phyloP scores from a whole-genome alignment of 2,113 vertebrate species.

The Gracilinanus agilis region DNA sequence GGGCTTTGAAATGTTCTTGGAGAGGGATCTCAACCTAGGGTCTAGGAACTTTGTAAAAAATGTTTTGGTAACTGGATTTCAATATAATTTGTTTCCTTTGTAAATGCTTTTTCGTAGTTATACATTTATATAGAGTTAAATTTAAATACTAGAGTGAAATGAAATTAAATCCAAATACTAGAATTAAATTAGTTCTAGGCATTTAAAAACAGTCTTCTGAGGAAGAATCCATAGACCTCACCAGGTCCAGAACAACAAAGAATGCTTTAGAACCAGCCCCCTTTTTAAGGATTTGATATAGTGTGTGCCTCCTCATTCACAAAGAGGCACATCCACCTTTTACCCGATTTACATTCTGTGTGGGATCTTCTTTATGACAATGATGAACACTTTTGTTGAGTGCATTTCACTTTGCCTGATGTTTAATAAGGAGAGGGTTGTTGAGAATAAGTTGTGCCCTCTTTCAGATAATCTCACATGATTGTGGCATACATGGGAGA shows the following conservation, averaged over 20 bases:
- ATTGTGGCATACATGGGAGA: background rate
- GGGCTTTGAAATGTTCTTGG: background rate
- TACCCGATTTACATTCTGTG: background rate
- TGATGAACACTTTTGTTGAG: background rate
- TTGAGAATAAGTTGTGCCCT: background rate
- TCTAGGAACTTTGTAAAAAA: background rate
- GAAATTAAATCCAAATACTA: no score
- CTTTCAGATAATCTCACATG: background rate
- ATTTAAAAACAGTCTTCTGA: background rate
- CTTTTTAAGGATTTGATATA: background rate
- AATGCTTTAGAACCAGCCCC: no score
- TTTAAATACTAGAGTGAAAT: no score
- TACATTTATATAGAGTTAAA: background rate
- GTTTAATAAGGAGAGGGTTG: background rate
- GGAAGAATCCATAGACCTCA: background rate
- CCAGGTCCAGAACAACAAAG: background rate
- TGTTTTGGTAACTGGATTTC: background rate
- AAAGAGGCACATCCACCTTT: background rate
- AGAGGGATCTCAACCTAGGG: background rate
- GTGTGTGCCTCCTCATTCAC: background rate
- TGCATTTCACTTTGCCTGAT: background rate
- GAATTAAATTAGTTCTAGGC: background rate
- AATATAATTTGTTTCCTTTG: background rate
- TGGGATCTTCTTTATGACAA: background rate
- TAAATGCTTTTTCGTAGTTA: background rate